Evolutionary conservation across 53 echinoderm and acorn worm species (phyloP).

Genomic region (Temnopleurus reevesii): DNA sequence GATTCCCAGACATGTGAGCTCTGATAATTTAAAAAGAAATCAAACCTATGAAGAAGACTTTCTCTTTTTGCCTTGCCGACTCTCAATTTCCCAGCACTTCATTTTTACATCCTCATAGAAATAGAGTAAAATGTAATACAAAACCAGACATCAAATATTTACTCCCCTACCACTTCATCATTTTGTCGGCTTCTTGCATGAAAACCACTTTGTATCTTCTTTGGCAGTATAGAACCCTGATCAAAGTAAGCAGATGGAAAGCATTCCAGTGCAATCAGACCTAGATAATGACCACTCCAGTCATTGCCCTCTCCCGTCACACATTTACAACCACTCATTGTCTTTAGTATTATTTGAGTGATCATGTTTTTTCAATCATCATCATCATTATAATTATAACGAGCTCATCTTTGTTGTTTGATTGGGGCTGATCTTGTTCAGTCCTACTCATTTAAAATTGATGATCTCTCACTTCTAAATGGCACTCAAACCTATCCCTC

Average conservation of each 20-base stretch:
- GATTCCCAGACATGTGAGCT: background rate
- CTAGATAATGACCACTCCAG: constrained; percentile 3
- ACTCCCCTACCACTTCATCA: background rate
- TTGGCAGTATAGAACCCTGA: no score
- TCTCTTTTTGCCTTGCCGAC: background rate
- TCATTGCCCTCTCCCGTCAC: constrained; percentile 12
- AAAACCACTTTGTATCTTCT: background rate
- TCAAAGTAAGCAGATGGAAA: no score
- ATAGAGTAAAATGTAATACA: no score
- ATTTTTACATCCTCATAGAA: no score
- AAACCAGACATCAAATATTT: background rate
- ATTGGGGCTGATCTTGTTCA: constrained; percentile 11
- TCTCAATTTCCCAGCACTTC: background rate
- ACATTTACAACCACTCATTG: background rate
- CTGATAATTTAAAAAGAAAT: no score
- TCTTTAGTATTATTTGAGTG: background rate
- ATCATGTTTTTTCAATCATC: constrained; percentile 8
- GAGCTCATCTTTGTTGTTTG: background rate
- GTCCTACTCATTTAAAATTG: constrained; percentile 24
- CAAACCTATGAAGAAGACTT: no score
- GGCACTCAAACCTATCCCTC: background rate
- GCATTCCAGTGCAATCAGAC: constrained; percentile 19
- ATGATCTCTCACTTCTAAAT: constrained; percentile 9
- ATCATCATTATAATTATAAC: constrained; percentile 14
- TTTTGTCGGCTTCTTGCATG: background rate